Conservation (phyloP, 2,797 vertebrate genomes). For the Phalloptychus januarius region DNA sequence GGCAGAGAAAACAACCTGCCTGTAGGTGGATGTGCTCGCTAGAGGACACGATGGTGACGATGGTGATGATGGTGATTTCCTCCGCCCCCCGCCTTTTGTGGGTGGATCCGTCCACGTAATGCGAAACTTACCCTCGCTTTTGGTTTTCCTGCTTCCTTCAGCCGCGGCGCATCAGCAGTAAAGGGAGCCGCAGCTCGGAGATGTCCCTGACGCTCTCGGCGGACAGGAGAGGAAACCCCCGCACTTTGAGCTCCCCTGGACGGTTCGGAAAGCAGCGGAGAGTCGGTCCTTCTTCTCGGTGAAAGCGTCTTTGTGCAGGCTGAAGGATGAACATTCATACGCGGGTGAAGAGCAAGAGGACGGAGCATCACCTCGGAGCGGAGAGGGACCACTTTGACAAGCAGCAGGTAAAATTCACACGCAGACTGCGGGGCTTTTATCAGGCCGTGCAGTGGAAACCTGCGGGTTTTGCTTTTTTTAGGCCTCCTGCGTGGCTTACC, state of each 20-base stretch:
- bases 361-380: constrained; percentile 88
- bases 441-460: background rate
- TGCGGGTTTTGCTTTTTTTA: background rate
- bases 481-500: constrained; percentile 11
- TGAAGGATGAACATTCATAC: constrained; percentile 90
- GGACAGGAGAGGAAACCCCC: background rate
- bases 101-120: constrained; percentile 57
- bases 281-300: background rate
- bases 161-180: constrained; percentile 29
- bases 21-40: constrained; percentile 23
- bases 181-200: constrained; percentile 25
- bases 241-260: background rate
- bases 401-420: constrained; percentile 85
- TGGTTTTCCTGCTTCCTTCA: constrained; percentile 53
- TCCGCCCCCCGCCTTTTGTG: constrained; percentile 34
- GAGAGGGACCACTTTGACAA: constrained; percentile 96
- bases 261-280: background rate
- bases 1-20: background rate
- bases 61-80: constrained; percentile 20
- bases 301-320: background rate
- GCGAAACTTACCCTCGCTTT: constrained; percentile 4
- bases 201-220: constrained; percentile 24
- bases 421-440: background rate
- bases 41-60: constrained; percentile 21
- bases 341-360: constrained; percentile 86